Evolutionary conservation across 2,888 invertebrate species (phyloP).

Genomic region (Agriopis marginaria): DNA sequence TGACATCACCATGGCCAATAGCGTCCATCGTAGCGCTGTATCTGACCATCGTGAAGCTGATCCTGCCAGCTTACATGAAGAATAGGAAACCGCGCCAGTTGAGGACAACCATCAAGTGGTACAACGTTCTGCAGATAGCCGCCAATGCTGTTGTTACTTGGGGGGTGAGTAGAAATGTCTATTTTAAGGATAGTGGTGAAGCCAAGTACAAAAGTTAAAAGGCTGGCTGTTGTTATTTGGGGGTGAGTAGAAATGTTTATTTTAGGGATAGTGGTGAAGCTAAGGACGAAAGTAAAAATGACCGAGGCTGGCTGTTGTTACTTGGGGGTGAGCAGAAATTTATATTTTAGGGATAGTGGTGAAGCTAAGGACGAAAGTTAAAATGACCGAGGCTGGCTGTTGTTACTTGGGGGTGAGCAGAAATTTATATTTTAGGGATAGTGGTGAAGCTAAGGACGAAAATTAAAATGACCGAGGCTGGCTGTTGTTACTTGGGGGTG

Average conservation of each 20-base stretch:
- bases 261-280: too few species aligned
- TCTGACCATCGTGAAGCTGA: conserved; percentile 84
- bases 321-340: conserved; percentile 77
- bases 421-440: too few species aligned
- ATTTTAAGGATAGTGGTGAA: too few species aligned
- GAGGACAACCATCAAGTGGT: conserved; percentile 88
- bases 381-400: too few species aligned
- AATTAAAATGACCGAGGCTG: too few species aligned
- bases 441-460: too few species aligned
- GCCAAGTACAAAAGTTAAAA: too few species aligned
- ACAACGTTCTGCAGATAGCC: conserved; percentile 93
- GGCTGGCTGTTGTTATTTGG: conserved; percentile 85
- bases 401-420: too few species aligned
- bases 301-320: conserved; percentile 74
- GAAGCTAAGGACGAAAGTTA: too few species aligned
- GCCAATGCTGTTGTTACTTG: conserved; percentile 89
- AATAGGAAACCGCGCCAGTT: conserved; percentile 89
- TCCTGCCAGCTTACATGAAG: conserved; percentile 90
- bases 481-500: conserved; percentile 87
- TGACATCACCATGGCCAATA: conserved; percentile 87
- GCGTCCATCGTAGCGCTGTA: conserved; percentile 82
- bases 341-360: too few species aligned
- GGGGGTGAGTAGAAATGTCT: conserved; percentile 81
- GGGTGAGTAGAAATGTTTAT: conserved; percentile 63
- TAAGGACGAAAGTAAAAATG: too few species aligned